These are phyloP conservation scores for Pollachius pollachius DNA, from an alignment of 2,113 vertebrate genomes.

Conservation along the genomic window DNA sequence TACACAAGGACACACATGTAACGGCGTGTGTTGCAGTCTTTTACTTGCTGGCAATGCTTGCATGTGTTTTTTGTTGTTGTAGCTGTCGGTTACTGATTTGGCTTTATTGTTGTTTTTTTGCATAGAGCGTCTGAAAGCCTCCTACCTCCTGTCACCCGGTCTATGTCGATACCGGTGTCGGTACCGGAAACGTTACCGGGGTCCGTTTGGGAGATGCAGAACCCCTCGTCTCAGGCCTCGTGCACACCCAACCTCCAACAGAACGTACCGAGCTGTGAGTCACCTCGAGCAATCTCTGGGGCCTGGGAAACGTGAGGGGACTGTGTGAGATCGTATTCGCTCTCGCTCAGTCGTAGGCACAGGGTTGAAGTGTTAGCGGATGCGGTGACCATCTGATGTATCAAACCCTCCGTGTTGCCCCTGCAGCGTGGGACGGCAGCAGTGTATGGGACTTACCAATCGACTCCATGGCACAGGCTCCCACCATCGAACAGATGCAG, in stretches of 20 bases:
- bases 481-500: slow-evolving; percentile 94
- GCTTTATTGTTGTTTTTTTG: slow-evolving; percentile 4
- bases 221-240: slow-evolving; percentile 83
- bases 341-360: neutral
- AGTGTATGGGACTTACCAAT: slow-evolving; percentile 98
- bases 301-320: neutral
- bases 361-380: no score
- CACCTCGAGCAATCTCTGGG: neutral
- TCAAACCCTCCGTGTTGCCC: slow-evolving; percentile 14
- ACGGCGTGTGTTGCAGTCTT: neutral
- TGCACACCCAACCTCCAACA: slow-evolving; percentile 75
- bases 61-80: neutral
- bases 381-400: no score
- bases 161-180: slow-evolving; percentile 84
- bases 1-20: no score
- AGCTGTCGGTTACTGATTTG: no score
- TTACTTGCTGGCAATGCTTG: neutral
- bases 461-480: slow-evolving; percentile 84
- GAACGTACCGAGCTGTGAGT: slow-evolving; percentile 64
- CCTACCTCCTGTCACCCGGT: slow-evolving; percentile 89
- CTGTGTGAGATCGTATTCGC: neutral
- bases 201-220: slow-evolving; percentile 97
- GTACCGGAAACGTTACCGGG: slow-evolving; percentile 62
- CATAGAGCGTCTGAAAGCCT: slow-evolving; percentile 88
- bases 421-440: slow-evolving; percentile 90